Base-by-base conservation (phyloP, 53 echinoderm and acorn worm species). In the Holothuria leucospilota region DNA sequence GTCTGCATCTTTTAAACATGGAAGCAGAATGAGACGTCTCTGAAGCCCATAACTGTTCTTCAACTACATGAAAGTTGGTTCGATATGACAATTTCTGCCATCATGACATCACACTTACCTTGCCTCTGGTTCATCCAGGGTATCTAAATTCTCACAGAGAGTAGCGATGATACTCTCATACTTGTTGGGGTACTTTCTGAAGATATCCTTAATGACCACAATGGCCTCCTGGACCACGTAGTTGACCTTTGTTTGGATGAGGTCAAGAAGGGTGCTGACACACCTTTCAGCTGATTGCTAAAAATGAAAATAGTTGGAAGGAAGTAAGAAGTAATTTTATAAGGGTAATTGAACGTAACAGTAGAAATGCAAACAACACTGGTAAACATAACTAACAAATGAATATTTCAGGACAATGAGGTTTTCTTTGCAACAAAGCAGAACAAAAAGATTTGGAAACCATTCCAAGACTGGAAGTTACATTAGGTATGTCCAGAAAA, bases 201-300 rank as follows among this genome's bases (percentile, higher is more conserved):
- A 96, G 88, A 96, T 96, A 51, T 96, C 97, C 89, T 96, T 96
- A 88, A 96, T 96, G 82, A 96, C 97, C 18, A 96, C 97, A 28
- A 96, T 95, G 71, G 97, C 97, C 87, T 96, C 97, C 85, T 96
- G 97, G 28, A 96, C 97, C 13, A 96, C 97, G 49, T 96, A 96
- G 93, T 96, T 96, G 88, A 96, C 97, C 85, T 95, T 96, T 66
- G 97, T 96, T 69, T 96, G 97, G 88, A 96, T 96, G 71, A 96
- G 95, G 70, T 96, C 97, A 30, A 96, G 95, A 46, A 96, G 91
- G 11, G 97, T 96, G 84, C 97, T 96, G 15, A 96, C 97, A 79
- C 97, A 96, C 6, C 97, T 87, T 86, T 96, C 95, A 68, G 97
- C 94, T 69, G 97, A 96, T 88, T 87, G 91, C 97, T 96, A 77